Evolutionary conservation across 2,797 vertebrate genomes (phyloP).

Genomic region (Buphagus erythrorhynchus): DNA sequence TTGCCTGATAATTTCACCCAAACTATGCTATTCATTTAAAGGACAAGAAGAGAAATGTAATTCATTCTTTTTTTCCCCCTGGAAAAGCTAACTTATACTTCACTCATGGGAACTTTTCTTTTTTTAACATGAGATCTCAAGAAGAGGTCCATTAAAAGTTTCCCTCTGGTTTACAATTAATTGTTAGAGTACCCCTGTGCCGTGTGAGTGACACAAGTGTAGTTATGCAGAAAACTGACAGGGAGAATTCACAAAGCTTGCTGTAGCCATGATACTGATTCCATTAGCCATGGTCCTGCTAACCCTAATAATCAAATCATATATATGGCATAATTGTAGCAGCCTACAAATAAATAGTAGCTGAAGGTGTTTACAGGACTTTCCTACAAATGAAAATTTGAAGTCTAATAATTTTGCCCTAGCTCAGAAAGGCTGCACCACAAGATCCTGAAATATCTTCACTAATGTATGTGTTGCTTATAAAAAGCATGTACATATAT

Average conservation of each 20-base stretch:
- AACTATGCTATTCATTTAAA: conserved; percentile 93
- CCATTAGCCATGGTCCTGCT: conserved; percentile 78
- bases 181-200: conserved; percentile 73
- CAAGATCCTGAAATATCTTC: background rate
- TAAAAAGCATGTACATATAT: background rate
- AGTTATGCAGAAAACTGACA: conserved; percentile 75
- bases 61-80: conserved; percentile 77
- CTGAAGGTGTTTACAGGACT: background rate
- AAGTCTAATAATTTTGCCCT: background rate
- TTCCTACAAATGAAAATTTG: background rate
- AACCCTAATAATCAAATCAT: conserved; percentile 74
- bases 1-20: conserved; percentile 93
- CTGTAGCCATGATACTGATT: conserved; percentile 67
- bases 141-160: conserved; percentile 78
- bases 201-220: conserved; percentile 71
- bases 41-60: conserved; percentile 87
- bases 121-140: conserved; percentile 78
- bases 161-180: conserved; percentile 73
- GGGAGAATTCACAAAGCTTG: conserved; percentile 72
- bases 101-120: conserved; percentile 82
- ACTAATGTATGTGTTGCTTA: background rate
- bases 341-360: conserved; percentile 54
- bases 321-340: conserved; percentile 62
- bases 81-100: conserved; percentile 79
- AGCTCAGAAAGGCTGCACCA: background rate